A percentile compares a stretch with the other conserved stretches of the same genome.
These are phyloP conservation scores for Crypturellus tataupa DNA, from an alignment of 2,797 vertebrate genomes.

Conservation along the genomic window DNA sequence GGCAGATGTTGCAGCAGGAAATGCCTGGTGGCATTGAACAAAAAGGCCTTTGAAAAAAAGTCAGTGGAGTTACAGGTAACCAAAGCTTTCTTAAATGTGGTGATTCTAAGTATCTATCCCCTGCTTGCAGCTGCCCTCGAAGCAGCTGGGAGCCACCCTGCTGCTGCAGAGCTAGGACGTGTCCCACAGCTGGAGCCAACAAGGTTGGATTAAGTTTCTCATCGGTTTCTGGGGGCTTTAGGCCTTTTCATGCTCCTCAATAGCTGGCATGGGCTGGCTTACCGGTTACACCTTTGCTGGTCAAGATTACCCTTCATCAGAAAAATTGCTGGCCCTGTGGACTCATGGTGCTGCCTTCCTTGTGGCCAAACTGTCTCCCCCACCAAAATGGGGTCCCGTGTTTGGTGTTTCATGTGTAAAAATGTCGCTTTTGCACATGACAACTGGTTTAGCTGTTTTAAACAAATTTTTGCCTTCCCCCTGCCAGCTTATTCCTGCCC, in stretches of 20 bases:
- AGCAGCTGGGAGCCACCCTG: not conserved
- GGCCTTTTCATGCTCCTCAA: not conserved
- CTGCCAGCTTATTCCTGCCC: not conserved
- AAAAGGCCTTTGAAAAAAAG: not conserved
- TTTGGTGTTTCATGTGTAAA: not conserved
- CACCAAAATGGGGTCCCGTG: too few relatives aligned
- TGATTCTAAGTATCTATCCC: not conserved
- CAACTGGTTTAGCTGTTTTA: not conserved
- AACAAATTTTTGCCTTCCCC: not conserved
- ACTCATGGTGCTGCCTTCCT: too few relatives aligned
- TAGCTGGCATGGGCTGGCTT: rapidly evolving
- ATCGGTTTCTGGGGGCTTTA: not conserved
- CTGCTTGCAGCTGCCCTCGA: not conserved
- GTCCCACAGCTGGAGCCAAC: not conserved
- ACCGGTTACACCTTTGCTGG: not conserved
- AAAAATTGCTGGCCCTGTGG: not conserved
- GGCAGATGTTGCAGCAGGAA: not conserved
- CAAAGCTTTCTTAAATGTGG: not conserved
- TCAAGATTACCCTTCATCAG: rapidly evolving
- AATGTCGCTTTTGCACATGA: not conserved
- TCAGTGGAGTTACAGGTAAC: not conserved
- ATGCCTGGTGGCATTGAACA: not conserved
- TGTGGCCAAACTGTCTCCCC: not conserved
- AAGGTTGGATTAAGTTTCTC: not conserved
- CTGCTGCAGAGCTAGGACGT: not conserved